These are phyloP conservation scores for Drosophila parabipectinata DNA, from an alignment of 1,140 invertebrate genomes.

Conservation along the genomic window DNA sequence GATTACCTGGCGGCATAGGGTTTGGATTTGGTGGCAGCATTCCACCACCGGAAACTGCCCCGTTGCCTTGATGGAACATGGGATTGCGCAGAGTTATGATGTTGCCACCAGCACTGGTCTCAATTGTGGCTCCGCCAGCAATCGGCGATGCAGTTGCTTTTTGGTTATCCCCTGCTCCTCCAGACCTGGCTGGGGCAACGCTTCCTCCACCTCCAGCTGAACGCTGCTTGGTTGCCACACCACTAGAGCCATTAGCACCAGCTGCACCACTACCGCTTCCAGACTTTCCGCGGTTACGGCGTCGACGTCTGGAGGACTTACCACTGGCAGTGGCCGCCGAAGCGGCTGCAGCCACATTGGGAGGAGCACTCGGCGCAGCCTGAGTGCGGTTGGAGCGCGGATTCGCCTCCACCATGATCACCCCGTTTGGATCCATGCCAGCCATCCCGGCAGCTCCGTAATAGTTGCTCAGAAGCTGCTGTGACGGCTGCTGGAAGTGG, in stretches of 20 bases:
- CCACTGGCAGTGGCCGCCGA: slow-evolving; percentile 45
- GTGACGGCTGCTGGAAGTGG: slow-evolving; percentile 45
- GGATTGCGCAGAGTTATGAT: slow-evolving; percentile 91
- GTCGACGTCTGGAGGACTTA: slow-evolving; percentile 85
- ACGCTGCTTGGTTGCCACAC: slow-evolving; percentile 30
- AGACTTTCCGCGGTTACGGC: slow-evolving; percentile 87
- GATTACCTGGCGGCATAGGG: slow-evolving; percentile 63
- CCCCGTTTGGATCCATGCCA: slow-evolving; percentile 59
- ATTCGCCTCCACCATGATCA: slow-evolving; percentile 83
- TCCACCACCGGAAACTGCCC: slow-evolving; percentile 32
- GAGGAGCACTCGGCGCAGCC: slow-evolving; percentile 4
- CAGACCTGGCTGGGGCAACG: neutral
- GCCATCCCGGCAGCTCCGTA: slow-evolving; percentile 58
- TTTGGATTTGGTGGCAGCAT: slow-evolving; percentile 60
- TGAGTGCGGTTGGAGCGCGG: slow-evolving; percentile 51
- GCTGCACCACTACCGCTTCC: slow-evolving; percentile 24
- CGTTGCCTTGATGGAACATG: slow-evolving; percentile 86
- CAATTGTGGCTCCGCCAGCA: slow-evolving; percentile 44
- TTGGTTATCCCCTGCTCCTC: slow-evolving; percentile 16
- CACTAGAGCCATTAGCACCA: slow-evolving; percentile 11
- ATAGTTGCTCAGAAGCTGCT: slow-evolving; percentile 56
- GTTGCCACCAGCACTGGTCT: slow-evolving; percentile 84
- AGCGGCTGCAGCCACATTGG: slow-evolving; percentile 35
- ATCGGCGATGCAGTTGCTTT: slow-evolving; percentile 5
- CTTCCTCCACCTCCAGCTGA: slow-evolving; percentile 7